Conservation (phyloP, 2,797 vertebrate genomes). For the Syngnathus acus region DNA sequence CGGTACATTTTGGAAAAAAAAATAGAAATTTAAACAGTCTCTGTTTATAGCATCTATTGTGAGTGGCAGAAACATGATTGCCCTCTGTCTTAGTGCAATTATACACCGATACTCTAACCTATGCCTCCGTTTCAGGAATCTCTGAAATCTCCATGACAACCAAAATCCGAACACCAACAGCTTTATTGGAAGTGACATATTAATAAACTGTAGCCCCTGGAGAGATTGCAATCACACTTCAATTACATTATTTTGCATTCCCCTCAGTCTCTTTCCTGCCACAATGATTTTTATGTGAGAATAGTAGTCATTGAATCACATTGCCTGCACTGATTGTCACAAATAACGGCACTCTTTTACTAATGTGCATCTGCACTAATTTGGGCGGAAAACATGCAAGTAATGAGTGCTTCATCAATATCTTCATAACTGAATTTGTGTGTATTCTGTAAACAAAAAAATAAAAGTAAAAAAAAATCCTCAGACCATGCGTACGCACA, state of each 20-base stretch:
- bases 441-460: too few species aligned
- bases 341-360: neutral
- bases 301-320: constrained; percentile 27
- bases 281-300: constrained; percentile 35
- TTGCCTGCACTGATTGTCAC: neutral
- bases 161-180: constrained; percentile 51
- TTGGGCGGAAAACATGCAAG: too few species aligned
- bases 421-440: too few species aligned
- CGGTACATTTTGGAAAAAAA: too few species aligned
- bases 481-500: too few species aligned
- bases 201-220: constrained; percentile 69
- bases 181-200: constrained; percentile 73
- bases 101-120: constrained; percentile 48
- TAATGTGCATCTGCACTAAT: too few species aligned
- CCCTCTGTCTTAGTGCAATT: constrained; percentile 28
- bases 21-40: neutral
- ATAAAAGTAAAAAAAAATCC: too few species aligned
- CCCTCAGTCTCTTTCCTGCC: constrained; percentile 16
- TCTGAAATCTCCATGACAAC: constrained; percentile 66
- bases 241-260: constrained; percentile 44
- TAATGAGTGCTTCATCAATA: too few species aligned
- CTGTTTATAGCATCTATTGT: neutral
- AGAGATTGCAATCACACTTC: constrained; percentile 65
- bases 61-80: neutral
- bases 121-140: constrained; percentile 54